Base-by-base conservation (phyloP, 1,140 invertebrate species). In the Kradibia gibbosae region DNA sequence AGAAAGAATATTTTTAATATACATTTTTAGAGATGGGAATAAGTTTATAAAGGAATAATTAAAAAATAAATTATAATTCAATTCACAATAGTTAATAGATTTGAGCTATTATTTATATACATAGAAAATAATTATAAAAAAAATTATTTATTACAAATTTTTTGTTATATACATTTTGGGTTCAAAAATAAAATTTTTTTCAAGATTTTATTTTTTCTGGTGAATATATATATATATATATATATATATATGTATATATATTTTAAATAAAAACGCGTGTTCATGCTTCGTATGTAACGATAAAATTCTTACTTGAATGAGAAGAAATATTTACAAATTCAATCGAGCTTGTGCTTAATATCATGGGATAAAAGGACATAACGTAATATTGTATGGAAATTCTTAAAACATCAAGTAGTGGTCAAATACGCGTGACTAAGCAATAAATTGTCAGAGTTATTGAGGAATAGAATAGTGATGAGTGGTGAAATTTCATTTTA, bases 401-500 rank as follows among this genome's bases (percentile, higher is more conserved):
- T 60, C 31, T 10, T 60, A 11, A 13, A 3, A 3, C 17, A 60
- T 31, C 4, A 60, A 60, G 13, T 11, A 11, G 25, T 11, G 25
- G 25, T 67, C 22, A 67, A 39, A 67, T 39, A 67, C 34, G 34
- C n/a, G 5, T 71, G 1, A 13, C 3, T 13, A 53, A 53, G 71
- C 31, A 53, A 50, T 17, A 73, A 53, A 34, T 73, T 73, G 45
- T n/a, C 11, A 25, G 25, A n/a, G 53, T n/a, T 57, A 25, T 57
- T 25, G 53, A 57, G 1, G 3, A 25, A 34, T 1, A 15, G 8
- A 8, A 34, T n/a, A n/a, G 13, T 36, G 45, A 42, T 22, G 36
- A 3, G 53, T 10, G 74, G 0, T 5, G 28, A 67, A 74, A 65
- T 53, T 28, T 36, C 72, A 45, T 74, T 81, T 75, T 70, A 76